Evolutionary conservation across 1,140 invertebrate genomes (phyloP).

Genomic region (Drosophila lacteicornis): DNA sequence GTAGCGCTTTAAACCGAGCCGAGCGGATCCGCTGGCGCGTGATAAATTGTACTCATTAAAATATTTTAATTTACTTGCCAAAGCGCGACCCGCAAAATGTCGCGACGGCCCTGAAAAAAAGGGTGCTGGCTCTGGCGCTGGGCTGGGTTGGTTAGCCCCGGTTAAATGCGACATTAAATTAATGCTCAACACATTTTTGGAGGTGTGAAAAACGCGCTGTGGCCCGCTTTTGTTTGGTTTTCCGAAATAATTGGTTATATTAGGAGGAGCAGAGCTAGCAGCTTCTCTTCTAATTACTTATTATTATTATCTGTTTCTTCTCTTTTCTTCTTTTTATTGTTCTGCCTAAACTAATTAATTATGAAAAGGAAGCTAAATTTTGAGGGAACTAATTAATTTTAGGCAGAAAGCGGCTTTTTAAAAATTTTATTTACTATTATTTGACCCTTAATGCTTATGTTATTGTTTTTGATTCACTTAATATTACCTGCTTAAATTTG

Average conservation of each 20-base stretch:
- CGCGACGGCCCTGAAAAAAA: slow-evolving; percentile 19
- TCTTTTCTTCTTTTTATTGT: background rate
- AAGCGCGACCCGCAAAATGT: slow-evolving; percentile 51
- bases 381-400: slow-evolving; percentile 48
- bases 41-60: slow-evolving; percentile 84
- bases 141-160: background rate
- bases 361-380: slow-evolving; percentile 8
- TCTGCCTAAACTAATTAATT: background rate
- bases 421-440: background rate
- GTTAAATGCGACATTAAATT: slow-evolving; percentile 72
- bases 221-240: slow-evolving; percentile 26
- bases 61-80: slow-evolving; percentile 83
- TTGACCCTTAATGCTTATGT: too few relatives aligned
- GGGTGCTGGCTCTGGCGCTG: background rate
- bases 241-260: slow-evolving; percentile 70
- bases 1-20: slow-evolving; percentile 42
- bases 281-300: background rate
- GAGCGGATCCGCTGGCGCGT: slow-evolving; percentile 46
- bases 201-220: slow-evolving; percentile 27
- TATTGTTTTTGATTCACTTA: background rate
- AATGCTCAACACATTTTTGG: slow-evolving; percentile 67
- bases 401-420: too few relatives aligned
- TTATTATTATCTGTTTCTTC: background rate
- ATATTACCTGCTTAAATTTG: background rate
- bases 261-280: slow-evolving; percentile 19